Conservation (phyloP, 2,888 invertebrate species). For the Epiperipatus broadwayi region DNA sequence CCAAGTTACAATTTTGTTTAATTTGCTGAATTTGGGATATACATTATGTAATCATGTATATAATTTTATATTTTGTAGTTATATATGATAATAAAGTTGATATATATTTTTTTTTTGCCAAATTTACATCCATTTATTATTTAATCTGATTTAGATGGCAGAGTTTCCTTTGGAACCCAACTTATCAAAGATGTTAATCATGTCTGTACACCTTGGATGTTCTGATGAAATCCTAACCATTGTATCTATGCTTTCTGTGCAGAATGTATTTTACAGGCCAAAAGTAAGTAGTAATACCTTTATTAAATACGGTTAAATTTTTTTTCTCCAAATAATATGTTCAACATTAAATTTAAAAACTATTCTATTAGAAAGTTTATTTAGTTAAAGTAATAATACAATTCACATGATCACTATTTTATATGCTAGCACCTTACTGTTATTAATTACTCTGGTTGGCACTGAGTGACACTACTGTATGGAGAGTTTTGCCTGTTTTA, state of each 20-base stretch:
- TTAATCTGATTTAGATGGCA: constrained; percentile 77
- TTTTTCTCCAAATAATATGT: background rate
- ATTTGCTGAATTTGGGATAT: too few species aligned
- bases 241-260: constrained; percentile 95
- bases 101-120: constrained; percentile 4
- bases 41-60: too few species aligned
- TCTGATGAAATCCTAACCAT: constrained; percentile 96
- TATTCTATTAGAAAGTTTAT: too few species aligned
- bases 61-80: constrained; percentile 26
- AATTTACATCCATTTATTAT: constrained; percentile 6
- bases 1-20: too few species aligned
- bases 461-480: too few species aligned
- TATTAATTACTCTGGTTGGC: too few species aligned
- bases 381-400: too few species aligned
- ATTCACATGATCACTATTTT: too few species aligned
- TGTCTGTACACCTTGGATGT: constrained; percentile 93
- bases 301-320: background rate
- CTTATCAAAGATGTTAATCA: constrained; percentile 92
- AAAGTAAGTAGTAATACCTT: too few species aligned
- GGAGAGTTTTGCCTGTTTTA: too few species aligned
- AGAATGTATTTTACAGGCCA: constrained; percentile 81
- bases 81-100: constrained; percentile 43
- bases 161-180: constrained; percentile 98
- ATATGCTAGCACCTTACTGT: too few species aligned
- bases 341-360: too few species aligned